These are phyloP conservation scores for Brachymystax lenok DNA, from an alignment of 2,797 vertebrate species.

Conservation along the genomic window DNA sequence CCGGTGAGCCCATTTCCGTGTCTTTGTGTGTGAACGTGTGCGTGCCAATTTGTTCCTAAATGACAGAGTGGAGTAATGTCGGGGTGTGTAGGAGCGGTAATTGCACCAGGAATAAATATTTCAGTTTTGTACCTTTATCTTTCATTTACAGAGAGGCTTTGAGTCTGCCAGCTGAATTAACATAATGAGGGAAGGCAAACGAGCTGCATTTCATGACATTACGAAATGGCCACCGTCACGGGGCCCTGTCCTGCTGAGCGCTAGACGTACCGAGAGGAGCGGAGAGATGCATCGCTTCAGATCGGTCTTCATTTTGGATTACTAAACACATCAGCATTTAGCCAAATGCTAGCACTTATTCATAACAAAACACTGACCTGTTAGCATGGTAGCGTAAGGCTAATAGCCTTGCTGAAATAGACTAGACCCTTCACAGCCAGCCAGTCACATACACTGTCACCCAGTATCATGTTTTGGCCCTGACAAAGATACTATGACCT, in stretches of 20 bases:
- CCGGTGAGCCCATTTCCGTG: conserved; percentile 14
- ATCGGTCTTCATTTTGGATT: background rate
- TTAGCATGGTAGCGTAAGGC: conserved; percentile 10
- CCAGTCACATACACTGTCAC: background rate
- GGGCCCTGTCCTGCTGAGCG: background rate
- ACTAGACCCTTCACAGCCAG: background rate
- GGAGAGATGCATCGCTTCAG: background rate
- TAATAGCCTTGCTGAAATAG: background rate
- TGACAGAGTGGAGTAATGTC: conserved; percentile 44
- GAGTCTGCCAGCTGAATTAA: conserved; percentile 52
- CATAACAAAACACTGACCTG: conserved; percentile 11
- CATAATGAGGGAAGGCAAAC: conserved; percentile 59
- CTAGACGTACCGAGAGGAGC: background rate
- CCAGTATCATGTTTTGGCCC: background rate
- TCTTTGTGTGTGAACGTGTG: conserved; percentile 17
- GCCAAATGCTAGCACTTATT: conserved; percentile 18
- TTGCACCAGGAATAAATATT: conserved; percentile 54
- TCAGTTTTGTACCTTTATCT: conserved; percentile 59
- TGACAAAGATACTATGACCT: background rate
- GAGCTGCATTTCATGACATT: conserved; percentile 46
- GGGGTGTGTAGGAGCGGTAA: conserved; percentile 42
- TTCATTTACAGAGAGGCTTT: conserved; percentile 52
- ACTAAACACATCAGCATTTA: conserved; percentile 14
- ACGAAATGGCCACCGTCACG: conserved; percentile 57
- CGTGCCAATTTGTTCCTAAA: conserved; percentile 35